Conservation (phyloP, 2,888 invertebrate species). For the Leucozona laternaria region DNA sequence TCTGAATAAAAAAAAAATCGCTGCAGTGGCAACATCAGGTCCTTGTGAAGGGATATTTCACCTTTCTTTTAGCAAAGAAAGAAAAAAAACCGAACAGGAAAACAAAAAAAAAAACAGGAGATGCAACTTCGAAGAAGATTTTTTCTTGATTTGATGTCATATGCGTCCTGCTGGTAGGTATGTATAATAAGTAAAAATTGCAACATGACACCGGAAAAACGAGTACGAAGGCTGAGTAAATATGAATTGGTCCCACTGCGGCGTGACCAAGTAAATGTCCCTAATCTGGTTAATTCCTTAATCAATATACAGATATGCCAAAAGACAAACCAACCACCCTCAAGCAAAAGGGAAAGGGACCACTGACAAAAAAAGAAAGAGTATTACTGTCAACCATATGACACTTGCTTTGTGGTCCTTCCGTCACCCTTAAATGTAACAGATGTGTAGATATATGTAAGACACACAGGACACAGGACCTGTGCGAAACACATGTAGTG, state of each 20-base stretch:
- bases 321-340: slow-evolving; percentile 18
- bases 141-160: slow-evolving; percentile 43
- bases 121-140: slow-evolving; percentile 46
- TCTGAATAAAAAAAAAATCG: slow-evolving; percentile 30
- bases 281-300: slow-evolving; percentile 60
- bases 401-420: slow-evolving; percentile 66
- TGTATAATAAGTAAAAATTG: slow-evolving; percentile 41
- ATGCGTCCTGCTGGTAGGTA: slow-evolving; percentile 35
- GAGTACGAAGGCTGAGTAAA: slow-evolving; percentile 52
- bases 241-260: slow-evolving; percentile 50
- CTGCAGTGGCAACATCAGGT: slow-evolving; percentile 29
- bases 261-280: slow-evolving; percentile 57
- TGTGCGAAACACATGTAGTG: slow-evolving; percentile 50
- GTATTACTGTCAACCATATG: slow-evolving; percentile 69
- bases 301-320: slow-evolving; percentile 47
- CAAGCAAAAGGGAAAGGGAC: slow-evolving; percentile 23
- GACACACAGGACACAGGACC: slow-evolving; percentile 18
- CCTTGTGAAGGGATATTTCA: slow-evolving; percentile 28
- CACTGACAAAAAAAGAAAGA: slow-evolving; percentile 23
- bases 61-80: slow-evolving; percentile 22
- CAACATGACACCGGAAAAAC: slow-evolving; percentile 73
- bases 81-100: slow-evolving; percentile 46
- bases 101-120: slow-evolving; percentile 43
- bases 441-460: slow-evolving; percentile 47
- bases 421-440: slow-evolving; percentile 57